Conservation (phyloP, 2,113 vertebrate genomes). For the Channa argus region DNA sequence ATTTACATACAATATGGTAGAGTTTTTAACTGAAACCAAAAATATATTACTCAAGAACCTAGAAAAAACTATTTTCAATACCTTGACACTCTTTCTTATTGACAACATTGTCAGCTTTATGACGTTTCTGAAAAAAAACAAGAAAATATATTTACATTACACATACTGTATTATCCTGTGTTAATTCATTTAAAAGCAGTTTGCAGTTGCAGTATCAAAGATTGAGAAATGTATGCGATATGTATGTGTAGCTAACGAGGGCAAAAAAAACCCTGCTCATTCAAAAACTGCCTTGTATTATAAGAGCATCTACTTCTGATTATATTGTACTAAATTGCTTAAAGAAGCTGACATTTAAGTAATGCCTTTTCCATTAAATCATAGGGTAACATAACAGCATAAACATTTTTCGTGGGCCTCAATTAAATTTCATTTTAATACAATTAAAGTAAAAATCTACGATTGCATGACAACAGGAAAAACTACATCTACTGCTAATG, state of each 20-base stretch:
- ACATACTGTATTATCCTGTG: neutral
- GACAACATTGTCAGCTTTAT: conserved; percentile 94
- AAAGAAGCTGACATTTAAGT: neutral
- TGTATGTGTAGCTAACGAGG: neutral
- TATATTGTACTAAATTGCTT: neutral
- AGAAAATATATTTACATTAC: neutral
- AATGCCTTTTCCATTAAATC: too few species aligned
- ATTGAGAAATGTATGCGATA: neutral
- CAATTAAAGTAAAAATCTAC: too few species aligned
- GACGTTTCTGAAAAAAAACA: conserved; percentile 90
- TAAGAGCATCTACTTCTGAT: neutral
- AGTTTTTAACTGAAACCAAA: neutral
- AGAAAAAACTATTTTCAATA: conserved; percentile 66
- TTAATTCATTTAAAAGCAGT: neutral
- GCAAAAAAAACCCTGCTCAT: neutral
- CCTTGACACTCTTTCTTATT: conserved; percentile 99
- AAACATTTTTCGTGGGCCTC: too few species aligned
- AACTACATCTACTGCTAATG: too few species aligned
- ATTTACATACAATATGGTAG: too few species aligned
- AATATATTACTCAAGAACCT: neutral
- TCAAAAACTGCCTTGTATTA: neutral
- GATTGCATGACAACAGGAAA: too few species aligned
- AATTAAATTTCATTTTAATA: too few species aligned
- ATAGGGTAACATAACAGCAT: neutral
- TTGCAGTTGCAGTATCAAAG: neutral